Evolutionary conservation across 2,888 invertebrate genomes (phyloP).

Genomic region (Pristionchus fissidentatus): DNA sequence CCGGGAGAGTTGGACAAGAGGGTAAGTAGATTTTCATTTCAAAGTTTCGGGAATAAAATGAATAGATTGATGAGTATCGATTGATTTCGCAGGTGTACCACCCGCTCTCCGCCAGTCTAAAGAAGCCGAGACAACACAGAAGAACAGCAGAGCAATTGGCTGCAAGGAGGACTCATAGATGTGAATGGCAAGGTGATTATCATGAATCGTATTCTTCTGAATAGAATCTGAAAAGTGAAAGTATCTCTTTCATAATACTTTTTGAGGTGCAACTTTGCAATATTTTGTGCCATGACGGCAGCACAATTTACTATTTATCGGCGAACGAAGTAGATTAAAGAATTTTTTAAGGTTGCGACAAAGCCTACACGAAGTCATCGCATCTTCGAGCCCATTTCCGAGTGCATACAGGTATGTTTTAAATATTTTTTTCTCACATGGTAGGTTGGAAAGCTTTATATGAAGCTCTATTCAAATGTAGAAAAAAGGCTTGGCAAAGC

Average conservation of each 20-base stretch:
- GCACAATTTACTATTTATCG: too few relatives aligned
- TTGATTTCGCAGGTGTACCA: constrained; percentile 5
- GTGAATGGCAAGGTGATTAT: constrained; percentile 7
- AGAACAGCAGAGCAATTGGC: constrained; percentile 32
- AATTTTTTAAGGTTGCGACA: constrained; percentile 58
- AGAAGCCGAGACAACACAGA: background rate
- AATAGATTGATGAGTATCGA: background rate
- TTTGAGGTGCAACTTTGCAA: too few relatives aligned
- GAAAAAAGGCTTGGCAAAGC: background rate
- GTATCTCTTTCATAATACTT: too few relatives aligned
- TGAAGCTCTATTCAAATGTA: background rate
- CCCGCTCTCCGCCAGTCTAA: constrained; percentile 13
- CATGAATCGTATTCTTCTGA: background rate
- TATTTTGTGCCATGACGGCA: too few relatives aligned
- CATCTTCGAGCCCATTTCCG: constrained; percentile 66
- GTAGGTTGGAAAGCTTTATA: background rate
- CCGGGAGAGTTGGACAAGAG: constrained; percentile 22
- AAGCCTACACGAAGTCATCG: constrained; percentile 65
- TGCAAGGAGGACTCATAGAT: constrained; percentile 26
- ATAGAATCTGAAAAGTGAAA: background rate
- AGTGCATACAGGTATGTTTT: constrained; percentile 61
- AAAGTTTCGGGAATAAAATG: background rate
- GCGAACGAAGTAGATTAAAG: too few relatives aligned
- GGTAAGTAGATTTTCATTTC: background rate
- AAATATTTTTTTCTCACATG: background rate